These are phyloP conservation scores for Drosophila meridionalis DNA, from an alignment of 2,888 invertebrate species.

Conservation along the genomic window DNA sequence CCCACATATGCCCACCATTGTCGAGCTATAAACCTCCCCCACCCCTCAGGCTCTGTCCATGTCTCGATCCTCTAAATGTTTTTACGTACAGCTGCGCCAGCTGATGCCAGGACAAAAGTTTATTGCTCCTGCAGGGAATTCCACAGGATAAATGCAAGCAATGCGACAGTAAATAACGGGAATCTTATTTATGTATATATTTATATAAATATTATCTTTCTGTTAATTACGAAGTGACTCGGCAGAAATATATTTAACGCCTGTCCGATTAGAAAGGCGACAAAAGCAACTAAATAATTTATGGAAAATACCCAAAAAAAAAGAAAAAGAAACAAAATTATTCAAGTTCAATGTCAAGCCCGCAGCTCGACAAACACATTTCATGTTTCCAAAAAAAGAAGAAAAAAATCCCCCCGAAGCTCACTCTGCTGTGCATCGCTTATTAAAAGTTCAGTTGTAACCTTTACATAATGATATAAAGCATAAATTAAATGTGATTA, in stretches of 20 bases:
- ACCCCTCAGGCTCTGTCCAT: slow-evolving; percentile 1
- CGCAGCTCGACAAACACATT: not conserved
- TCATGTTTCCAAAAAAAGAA: not conserved
- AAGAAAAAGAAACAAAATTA: not conserved
- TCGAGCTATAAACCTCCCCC: not conserved
- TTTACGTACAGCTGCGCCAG: slow-evolving; percentile 12
- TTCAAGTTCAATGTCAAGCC: slow-evolving; percentile 22
- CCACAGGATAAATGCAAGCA: slow-evolving; percentile 2
- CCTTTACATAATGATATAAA: slow-evolving; percentile 4
- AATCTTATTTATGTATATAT: not conserved
- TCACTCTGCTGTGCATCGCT: not conserved
- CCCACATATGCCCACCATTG: slow-evolving; percentile 1
- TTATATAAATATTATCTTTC: not conserved
- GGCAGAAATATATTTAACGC: not conserved
- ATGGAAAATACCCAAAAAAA: slow-evolving; percentile 19
- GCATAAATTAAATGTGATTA: slow-evolving; percentile 24
- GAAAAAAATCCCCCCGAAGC: no score
- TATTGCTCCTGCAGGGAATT: slow-evolving; percentile 21
- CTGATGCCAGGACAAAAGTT: slow-evolving; percentile 19
- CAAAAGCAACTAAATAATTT: not conserved
- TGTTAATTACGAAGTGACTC: slow-evolving; percentile 11
- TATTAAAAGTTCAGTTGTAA: not conserved
- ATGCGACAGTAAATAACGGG: not conserved
- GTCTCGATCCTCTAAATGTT: slow-evolving; percentile 17
- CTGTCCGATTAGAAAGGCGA: not conserved